Evolutionary conservation across 1,140 invertebrate species (phyloP).

Genomic region (Nebria ingens): DNA sequence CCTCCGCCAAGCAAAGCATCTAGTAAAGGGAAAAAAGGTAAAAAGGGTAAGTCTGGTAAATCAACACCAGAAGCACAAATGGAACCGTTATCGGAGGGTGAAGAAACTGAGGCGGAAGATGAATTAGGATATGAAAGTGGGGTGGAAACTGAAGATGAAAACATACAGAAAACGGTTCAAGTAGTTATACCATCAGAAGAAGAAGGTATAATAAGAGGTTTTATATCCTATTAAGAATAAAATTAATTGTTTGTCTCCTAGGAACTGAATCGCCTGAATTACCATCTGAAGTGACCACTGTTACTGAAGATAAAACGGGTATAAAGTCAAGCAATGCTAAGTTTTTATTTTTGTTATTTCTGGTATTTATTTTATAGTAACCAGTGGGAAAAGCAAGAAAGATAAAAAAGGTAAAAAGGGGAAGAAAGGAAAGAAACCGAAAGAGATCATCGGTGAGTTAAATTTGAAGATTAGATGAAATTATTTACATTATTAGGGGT

Average conservation of each 20-base stretch:
- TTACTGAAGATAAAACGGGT: not conserved
- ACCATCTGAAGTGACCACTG: not conserved
- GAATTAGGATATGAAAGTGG: not conserved
- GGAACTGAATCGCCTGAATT: not conserved
- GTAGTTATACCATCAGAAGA: not conserved
- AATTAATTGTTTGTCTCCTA: too few relatives aligned
- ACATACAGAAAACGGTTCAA: slow-evolving; percentile 16
- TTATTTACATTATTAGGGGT: not conserved
- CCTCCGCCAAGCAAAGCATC: not conserved
- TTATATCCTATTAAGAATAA: too few relatives aligned
- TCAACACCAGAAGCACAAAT: too few relatives aligned
- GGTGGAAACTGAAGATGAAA: slow-evolving; percentile 16
- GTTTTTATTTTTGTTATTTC: too few relatives aligned
- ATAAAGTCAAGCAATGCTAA: slow-evolving; percentile 22
- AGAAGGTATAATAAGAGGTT: too few relatives aligned
- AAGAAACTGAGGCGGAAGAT: not conserved
- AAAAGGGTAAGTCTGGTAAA: too few relatives aligned
- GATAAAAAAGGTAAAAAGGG: slow-evolving; percentile 30
- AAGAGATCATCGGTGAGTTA: slow-evolving; percentile 12
- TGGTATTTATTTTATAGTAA: too few relatives aligned
- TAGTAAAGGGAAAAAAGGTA: not conserved
- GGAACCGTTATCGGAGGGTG: too few relatives aligned
- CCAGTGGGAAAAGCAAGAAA: slow-evolving; percentile 32
- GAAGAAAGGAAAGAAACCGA: slow-evolving; percentile 24
- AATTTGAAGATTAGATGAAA: slow-evolving; percentile 14